Evolutionary conservation across 2,888 invertebrate species (phyloP).

Genomic region (Nineta flava): DNA sequence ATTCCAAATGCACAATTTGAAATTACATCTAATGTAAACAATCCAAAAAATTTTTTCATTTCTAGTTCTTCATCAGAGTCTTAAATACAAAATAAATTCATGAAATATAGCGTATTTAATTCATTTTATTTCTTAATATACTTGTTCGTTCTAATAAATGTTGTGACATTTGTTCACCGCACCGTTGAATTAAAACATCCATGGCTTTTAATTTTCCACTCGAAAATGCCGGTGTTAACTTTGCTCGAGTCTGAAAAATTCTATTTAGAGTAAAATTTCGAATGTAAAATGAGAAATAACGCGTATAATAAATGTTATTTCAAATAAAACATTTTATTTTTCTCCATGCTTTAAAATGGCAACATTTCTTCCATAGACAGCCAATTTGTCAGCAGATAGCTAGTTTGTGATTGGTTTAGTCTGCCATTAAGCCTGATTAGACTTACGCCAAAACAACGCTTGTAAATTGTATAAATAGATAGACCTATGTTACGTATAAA

Average conservation of each 20-base stretch:
- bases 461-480: no score
- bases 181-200: constrained; percentile 21
- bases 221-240: constrained; percentile 28
- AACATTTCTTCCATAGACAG: no score
- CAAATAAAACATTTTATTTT: no score
- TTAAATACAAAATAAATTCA: constrained; percentile 9
- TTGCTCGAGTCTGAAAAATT: constrained; percentile 15
- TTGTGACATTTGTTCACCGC: constrained; percentile 17
- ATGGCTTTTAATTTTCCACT: constrained; percentile 29
- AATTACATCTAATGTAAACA: constrained; percentile 33
- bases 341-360: no score
- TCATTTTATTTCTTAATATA: background rate
- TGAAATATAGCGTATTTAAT: background rate
- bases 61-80: constrained; percentile 19
- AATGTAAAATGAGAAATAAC: no score
- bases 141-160: constrained; percentile 13
- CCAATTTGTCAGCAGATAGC: no score
- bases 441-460: no score
- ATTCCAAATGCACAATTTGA: constrained; percentile 32
- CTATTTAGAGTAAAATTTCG: no score
- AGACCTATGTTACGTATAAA: no score
- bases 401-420: no score
- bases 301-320: no score
- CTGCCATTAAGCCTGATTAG: no score
- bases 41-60: constrained; percentile 26